A percentile compares a stretch with the other conserved stretches of the same genome.
Evolutionary conservation across 2,888 invertebrate species (phyloP).

Genomic region (Drosophila maculinotata): DNA sequence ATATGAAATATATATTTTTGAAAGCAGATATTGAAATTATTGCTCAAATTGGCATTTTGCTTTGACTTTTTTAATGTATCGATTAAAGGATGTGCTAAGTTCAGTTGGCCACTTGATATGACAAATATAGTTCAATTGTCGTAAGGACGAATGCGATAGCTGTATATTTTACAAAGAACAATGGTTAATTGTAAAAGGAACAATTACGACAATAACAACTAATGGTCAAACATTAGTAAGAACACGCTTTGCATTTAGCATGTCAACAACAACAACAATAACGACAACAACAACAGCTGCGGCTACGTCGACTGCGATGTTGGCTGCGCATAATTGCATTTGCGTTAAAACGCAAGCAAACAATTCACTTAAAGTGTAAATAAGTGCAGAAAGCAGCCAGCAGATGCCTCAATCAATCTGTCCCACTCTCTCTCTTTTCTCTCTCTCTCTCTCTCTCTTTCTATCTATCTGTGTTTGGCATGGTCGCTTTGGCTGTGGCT

Average conservation of each 20-base stretch:
- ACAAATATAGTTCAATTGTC: slow-evolving; percentile 43
- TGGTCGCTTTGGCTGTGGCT: slow-evolving; percentile 10
- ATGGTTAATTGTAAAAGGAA: slow-evolving; percentile 35
- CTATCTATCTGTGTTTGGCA: too few species aligned
- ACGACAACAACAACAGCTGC: slow-evolving; percentile 6
- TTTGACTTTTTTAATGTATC: too few species aligned
- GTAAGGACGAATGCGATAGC: slow-evolving; percentile 7
- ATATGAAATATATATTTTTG: slow-evolving; percentile 3
- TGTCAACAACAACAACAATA: slow-evolving; percentile 30
- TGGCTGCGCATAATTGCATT: slow-evolving; percentile 77
- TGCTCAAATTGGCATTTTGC: too few species aligned
- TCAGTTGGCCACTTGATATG: slow-evolving; percentile 25
- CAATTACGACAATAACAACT: slow-evolving; percentile 51
- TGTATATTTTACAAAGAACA: slow-evolving; percentile 28
- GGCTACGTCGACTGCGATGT: slow-evolving; percentile 27
- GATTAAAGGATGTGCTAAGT: background rate
- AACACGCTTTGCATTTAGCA: slow-evolving; percentile 51
- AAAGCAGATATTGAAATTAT: too few species aligned
- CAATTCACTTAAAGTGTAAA: slow-evolving; percentile 81
- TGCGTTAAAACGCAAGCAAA: slow-evolving; percentile 80
- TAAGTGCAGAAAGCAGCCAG: slow-evolving; percentile 61
- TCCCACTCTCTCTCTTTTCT: slow-evolving; percentile 5
- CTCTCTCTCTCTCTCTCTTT: slow-evolving; percentile 6
- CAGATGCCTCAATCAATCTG: slow-evolving; percentile 39
- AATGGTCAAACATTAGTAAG: slow-evolving; percentile 64